Percentiles rank a stretch among this genome's conserved stretches.
Evolutionary conservation across 1,140 invertebrate species (phyloP).

Genomic region (Drosophila tropicalis): DNA sequence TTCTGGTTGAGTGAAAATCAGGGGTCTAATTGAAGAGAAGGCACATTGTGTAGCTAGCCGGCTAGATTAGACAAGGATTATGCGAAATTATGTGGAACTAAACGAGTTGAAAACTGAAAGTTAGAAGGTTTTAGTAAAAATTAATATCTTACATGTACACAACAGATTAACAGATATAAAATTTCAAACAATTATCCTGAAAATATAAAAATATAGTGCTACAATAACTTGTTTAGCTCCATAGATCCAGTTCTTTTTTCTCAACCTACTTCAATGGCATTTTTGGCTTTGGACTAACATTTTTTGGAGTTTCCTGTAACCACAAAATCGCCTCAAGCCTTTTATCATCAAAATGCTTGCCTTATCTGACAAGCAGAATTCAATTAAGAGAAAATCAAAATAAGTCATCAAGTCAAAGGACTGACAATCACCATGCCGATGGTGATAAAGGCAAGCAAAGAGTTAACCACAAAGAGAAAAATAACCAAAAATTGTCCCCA

Average conservation of each 20-base stretch:
- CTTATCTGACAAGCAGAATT: constrained; percentile 27
- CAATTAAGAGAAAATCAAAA: constrained; percentile 40
- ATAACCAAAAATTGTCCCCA: constrained; percentile 29
- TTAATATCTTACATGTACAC: no score
- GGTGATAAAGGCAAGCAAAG: constrained; percentile 20
- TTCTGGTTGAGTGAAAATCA: constrained; percentile 56
- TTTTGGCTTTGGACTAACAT: neutral
- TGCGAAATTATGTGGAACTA: constrained; percentile 8
- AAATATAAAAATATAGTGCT: no score
- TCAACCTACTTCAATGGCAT: neutral
- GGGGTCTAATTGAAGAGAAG: constrained; percentile 50
- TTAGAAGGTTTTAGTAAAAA: neutral
- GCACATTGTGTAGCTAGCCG: neutral
- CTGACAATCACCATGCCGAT: constrained; percentile 27
- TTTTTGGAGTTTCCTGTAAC: neutral
- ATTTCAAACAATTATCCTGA: neutral
- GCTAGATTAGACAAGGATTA: constrained; percentile 6
- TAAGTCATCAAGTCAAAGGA: constrained; percentile 35
- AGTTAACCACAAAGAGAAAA: constrained; percentile 27
- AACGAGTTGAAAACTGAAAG: neutral
- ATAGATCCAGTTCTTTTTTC: no score
- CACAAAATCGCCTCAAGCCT: neutral
- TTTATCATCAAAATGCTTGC: constrained; percentile 17
- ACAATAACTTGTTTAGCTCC: no score
- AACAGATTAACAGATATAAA: neutral